phyloP scores from a whole-genome alignment of 1,140 invertebrate genomes.

The Colletes gigas region DNA sequence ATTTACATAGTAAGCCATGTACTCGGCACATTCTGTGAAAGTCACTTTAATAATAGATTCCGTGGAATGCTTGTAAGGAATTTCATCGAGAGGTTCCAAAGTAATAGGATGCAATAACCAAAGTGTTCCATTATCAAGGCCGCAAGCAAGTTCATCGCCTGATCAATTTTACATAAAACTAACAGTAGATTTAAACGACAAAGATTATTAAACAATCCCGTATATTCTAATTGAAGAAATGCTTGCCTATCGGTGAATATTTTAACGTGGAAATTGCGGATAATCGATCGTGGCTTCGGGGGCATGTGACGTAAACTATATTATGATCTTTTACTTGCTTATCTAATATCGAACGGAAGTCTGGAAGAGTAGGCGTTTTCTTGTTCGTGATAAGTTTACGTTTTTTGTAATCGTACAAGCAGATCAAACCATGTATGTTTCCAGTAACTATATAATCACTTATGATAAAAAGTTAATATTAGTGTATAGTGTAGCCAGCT shows the following conservation, averaged over 20 bases:
- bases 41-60: slow-evolving; percentile 78
- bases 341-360: slow-evolving; percentile 45
- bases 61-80: slow-evolving; percentile 79
- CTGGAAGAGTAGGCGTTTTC: slow-evolving; percentile 48
- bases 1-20: slow-evolving; percentile 82
- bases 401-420: slow-evolving; percentile 59
- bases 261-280: slow-evolving; percentile 53
- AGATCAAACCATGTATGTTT: slow-evolving; percentile 38
- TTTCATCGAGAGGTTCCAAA: slow-evolving; percentile 76
- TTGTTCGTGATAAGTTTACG: slow-evolving; percentile 30
- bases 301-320: slow-evolving; percentile 60
- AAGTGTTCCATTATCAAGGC: slow-evolving; percentile 81
- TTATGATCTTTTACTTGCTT: slow-evolving; percentile 29
- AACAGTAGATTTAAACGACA: too few species aligned
- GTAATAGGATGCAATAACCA: slow-evolving; percentile 82
- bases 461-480: slow-evolving; percentile 9
- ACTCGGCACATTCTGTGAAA: slow-evolving; percentile 80
- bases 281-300: slow-evolving; percentile 33
- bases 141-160: slow-evolving; percentile 74
- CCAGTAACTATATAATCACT: slow-evolving; percentile 64
- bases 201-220: neutral
- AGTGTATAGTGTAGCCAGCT: neutral
- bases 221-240: neutral
- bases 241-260: slow-evolving; percentile 57
- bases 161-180: too few species aligned